Percentiles rank a stretch among this genome's conserved stretches.
These are phyloP conservation scores for Thunnus albacares DNA, from an alignment of 2,797 vertebrate genomes.

Conservation along the genomic window DNA sequence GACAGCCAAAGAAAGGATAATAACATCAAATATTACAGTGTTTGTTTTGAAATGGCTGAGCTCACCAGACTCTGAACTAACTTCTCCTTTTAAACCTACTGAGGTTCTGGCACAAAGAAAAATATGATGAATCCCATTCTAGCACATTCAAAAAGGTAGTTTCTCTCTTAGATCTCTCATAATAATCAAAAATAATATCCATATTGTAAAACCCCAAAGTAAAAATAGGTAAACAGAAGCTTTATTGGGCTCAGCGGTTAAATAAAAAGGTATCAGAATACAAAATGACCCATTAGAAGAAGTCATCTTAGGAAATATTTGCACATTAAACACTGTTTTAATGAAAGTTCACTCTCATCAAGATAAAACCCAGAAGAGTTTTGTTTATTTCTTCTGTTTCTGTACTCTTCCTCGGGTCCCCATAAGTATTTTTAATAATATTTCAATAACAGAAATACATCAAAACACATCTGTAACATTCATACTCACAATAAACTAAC, in stretches of 20 bases:
- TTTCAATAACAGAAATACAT: too few relatives aligned
- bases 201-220: background rate
- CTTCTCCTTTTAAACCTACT: too few relatives aligned
- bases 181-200: background rate
- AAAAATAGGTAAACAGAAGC: background rate
- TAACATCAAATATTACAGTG: slow-evolving; percentile 12
- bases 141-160: too few relatives aligned
- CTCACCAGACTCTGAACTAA: background rate
- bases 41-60: slow-evolving; percentile 19
- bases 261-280: background rate
- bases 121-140: too few relatives aligned
- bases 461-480: too few relatives aligned
- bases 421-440: too few relatives aligned
- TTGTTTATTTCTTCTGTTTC: too few relatives aligned
- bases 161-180: background rate
- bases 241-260: background rate
- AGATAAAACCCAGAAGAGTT: background rate
- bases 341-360: background rate
- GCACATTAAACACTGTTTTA: background rate
- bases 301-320: background rate
- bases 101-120: too few relatives aligned
- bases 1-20: background rate
- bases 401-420: too few relatives aligned
- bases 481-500: too few relatives aligned
- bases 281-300: too few relatives aligned